These are phyloP conservation scores for Aurelia aurita DNA, from an alignment of 30 jellyfish, hydroid and myxozoan species.

Conservation along the genomic window DNA sequence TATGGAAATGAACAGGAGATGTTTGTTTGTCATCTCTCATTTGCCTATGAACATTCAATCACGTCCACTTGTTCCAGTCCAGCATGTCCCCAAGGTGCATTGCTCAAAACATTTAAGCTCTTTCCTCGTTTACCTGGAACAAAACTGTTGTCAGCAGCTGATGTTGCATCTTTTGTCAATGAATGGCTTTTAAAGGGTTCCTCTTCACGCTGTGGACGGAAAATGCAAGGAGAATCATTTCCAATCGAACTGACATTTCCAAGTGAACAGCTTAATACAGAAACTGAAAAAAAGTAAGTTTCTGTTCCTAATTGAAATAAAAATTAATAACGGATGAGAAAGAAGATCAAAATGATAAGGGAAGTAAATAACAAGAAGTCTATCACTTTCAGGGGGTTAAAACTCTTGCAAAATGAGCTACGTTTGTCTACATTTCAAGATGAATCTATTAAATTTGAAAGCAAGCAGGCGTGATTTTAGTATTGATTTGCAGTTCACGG, in stretches of 20 bases:
- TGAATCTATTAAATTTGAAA: neutral
- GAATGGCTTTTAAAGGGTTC: conserved; percentile 25
- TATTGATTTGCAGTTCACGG: conserved; percentile 20
- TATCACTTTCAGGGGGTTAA: conserved; percentile 1
- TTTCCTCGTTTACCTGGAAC: conserved; percentile 23
- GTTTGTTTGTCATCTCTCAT: conserved; percentile 12
- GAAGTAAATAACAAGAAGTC: conserved; percentile 16
- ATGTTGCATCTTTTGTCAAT: conserved; percentile 6
- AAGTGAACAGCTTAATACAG: conserved; percentile 16
- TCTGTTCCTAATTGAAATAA: neutral
- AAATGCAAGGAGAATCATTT: conserved; percentile 21
- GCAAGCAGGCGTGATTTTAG: neutral
- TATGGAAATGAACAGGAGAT: conserved; percentile 23
- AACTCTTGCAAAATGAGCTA: conserved; percentile 5
- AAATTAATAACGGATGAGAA: no score
- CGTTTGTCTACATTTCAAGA: conserved; percentile 8
- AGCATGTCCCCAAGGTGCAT: conserved; percentile 27
- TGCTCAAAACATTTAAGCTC: conserved; percentile 10
- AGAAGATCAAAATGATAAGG: conserved; percentile 7
- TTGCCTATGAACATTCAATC: conserved; percentile 16
- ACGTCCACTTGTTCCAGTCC: conserved; percentile 18
- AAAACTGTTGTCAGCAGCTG: conserved; percentile 3
- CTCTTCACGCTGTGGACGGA: conserved; percentile 26
- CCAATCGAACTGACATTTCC: conserved; percentile 21
- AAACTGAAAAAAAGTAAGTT: conserved; percentile 4